phyloP scores from a whole-genome alignment of 2,797 vertebrate genomes.

The Melanotaenia nigrans region DNA sequence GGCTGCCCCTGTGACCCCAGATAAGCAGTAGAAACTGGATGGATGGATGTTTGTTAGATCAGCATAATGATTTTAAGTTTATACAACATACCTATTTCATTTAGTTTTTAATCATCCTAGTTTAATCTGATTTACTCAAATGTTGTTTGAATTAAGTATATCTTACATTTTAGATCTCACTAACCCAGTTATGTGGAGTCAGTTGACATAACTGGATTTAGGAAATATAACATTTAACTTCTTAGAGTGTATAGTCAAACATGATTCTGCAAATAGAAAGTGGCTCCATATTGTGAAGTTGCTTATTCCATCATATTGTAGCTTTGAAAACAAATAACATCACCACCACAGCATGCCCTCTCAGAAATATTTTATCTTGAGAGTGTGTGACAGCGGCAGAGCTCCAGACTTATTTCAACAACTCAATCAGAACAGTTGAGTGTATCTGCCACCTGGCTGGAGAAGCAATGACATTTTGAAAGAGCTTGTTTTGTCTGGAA shows the following conservation, averaged over 20 bases:
- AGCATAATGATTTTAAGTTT: too few relatives aligned
- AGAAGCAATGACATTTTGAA: slow-evolving; percentile 40
- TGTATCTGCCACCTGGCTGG: slow-evolving; percentile 35
- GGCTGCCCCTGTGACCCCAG: too few relatives aligned
- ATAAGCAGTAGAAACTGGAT: too few relatives aligned
- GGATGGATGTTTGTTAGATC: too few relatives aligned
- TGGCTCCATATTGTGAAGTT: neutral
- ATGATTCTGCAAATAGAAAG: neutral
- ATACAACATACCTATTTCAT: neutral
- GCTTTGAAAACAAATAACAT: slow-evolving; percentile 4
- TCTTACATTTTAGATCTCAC: neutral
- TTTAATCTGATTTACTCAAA: neutral
- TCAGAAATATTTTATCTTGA: slow-evolving; percentile 6
- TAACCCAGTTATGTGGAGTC: neutral
- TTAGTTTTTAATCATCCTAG: neutral
- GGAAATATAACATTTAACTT: slow-evolving; percentile 14
- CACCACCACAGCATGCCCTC: neutral
- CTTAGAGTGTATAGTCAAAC: slow-evolving; percentile 1
- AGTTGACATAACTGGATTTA: slow-evolving; percentile 24
- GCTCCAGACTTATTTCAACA: slow-evolving; percentile 27
- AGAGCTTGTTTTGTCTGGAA: slow-evolving; percentile 41
- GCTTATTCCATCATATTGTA: slow-evolving; percentile 5
- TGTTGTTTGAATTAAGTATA: neutral
- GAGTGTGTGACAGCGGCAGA: neutral
- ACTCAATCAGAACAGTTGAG: slow-evolving; percentile 23